Base-by-base conservation (phyloP, 2,797 vertebrate species). In the Acrossocheilus fasciatus region DNA sequence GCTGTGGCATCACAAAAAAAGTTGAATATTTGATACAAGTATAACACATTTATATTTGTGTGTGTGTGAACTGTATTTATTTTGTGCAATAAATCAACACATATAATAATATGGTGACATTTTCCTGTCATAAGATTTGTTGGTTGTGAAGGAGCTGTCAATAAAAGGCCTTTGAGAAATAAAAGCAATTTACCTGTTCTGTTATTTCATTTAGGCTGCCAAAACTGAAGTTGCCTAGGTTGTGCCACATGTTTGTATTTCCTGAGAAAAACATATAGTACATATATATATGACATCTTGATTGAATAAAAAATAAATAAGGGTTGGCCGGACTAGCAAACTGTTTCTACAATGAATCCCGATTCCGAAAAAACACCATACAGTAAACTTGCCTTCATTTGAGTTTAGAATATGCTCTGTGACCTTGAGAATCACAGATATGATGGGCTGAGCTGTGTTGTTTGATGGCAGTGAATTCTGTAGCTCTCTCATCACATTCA, bases 381-480 rank as follows among this genome's bases (percentile, higher is more conserved):
- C 50, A 88, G 86, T 81, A 78, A 85, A 93, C 93, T 91, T 94
- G 79, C 95, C 95, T 95, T 91, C 92, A 50, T 78, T 86, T 34
- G 87, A 87, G 43, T 90, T 89, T 85, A 95, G 20, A 77, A 95
- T 85, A 83, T 88, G 90, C 39, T 91, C 86, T 59, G 91, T 91
- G 90, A 94, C 74, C 69, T 94, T 88, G 87, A 93, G 89, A 69
- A 94, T 70, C 15, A 76, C 3, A 66, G 93, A 93, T 20, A 95
- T 1, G 86, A 91, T 93, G 84, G 87, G 34, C 54, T 87, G 87
- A n/a, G 91, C 91, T 7, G 92, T 87, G 91, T 77, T 84, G 91
- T 96, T 91, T 30, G 85, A 76, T 0, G 93, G 91, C n/a, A 96
- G 86, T 54, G 94, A 86, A 86, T 83, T 89, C 59, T 91, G 83